Percentiles rank a stretch among this genome's conserved stretches.
phyloP scores from a whole-genome alignment of 1,140 invertebrate genomes.

The Rhopalosiphum padi region DNA sequence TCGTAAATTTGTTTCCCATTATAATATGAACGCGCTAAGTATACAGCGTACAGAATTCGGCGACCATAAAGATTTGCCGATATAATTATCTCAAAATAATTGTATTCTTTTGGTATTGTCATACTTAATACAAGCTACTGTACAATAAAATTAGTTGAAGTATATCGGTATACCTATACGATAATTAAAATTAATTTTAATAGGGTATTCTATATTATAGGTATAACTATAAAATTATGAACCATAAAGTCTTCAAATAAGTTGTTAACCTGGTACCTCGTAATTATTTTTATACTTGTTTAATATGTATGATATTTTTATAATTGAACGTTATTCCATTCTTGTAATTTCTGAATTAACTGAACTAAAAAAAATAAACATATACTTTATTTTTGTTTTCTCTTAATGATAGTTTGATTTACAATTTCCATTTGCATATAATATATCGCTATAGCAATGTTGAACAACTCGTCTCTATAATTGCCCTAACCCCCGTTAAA shows the following conservation, averaged over 20 bases:
- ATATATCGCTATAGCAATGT: neutral
- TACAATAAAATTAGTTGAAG: neutral
- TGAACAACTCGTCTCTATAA: neutral
- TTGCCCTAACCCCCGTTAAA: neutral
- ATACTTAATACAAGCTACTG: neutral
- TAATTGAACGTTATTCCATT: neutral
- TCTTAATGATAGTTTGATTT: neutral
- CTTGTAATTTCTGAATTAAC: neutral
- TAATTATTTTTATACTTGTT: neutral
- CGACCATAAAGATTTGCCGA: neutral
- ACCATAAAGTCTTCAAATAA: neutral
- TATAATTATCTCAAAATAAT: conserved; percentile 29
- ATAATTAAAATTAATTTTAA: neutral
- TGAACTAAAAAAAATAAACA: neutral
- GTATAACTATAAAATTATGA: neutral
- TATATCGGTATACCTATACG: neutral
- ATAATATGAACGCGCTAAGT: neutral
- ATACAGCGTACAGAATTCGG: neutral
- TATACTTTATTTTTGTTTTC: neutral
- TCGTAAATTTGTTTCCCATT: neutral
- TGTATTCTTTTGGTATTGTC: neutral
- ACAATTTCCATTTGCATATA: neutral
- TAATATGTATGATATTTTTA: neutral
- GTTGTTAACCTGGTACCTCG: neutral
- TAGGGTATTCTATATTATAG: neutral